These are phyloP conservation scores for Entomyzon cyanotis DNA, from an alignment of 2,113 vertebrate species.

Conservation along the genomic window DNA sequence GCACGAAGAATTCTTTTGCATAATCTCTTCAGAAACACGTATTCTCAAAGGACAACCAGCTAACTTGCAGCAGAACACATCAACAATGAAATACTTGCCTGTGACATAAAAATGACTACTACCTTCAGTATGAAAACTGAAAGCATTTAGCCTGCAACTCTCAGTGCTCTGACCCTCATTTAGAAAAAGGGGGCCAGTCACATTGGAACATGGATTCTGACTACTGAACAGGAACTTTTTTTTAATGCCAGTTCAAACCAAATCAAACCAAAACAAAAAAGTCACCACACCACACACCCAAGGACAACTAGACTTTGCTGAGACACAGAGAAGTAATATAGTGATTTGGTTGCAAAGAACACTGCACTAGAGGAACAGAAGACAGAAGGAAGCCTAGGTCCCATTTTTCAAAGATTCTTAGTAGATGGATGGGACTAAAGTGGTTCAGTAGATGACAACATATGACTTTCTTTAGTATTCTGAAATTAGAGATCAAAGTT, in stretches of 20 bases:
- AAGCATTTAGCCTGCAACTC: constrained; percentile 22
- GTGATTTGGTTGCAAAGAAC: not conserved
- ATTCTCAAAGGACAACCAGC: not conserved
- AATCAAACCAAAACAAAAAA: not conserved
- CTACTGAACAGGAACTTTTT: not conserved
- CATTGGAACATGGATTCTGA: not conserved
- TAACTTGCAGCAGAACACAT: not conserved
- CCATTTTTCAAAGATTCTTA: not conserved
- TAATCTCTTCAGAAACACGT: not conserved
- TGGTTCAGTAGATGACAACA: not conserved
- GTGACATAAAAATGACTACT: not conserved
- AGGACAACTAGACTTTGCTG: not conserved
- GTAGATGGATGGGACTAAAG: not conserved
- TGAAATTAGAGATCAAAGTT: not conserved
- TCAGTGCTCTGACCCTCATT: constrained; percentile 19
- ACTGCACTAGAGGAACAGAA: not conserved
- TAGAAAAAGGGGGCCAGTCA: constrained; percentile 31
- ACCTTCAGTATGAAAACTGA: not conserved
- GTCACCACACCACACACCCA: not conserved
- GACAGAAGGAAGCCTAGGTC: not conserved
- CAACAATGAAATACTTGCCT: not conserved
- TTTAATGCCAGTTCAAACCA: not conserved
- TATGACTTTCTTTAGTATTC: not conserved
- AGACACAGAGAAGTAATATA: not conserved
- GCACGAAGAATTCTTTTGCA: not conserved